Conservation (phyloP, 2,797 vertebrate genomes). For the Coilia nasus region DNA sequence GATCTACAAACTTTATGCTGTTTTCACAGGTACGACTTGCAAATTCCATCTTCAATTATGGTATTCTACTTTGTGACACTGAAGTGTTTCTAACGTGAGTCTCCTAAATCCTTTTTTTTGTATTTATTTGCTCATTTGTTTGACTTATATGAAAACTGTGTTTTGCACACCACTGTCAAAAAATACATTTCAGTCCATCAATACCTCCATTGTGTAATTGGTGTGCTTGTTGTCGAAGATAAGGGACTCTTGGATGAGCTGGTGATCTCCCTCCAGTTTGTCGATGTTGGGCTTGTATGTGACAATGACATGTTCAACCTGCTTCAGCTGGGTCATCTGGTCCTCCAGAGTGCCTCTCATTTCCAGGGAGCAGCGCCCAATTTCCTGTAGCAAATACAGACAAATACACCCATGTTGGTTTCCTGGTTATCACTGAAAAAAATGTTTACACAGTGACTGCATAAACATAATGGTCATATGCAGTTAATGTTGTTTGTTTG, state of each 20-base stretch:
- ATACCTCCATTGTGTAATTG: conserved; percentile 98
- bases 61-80: no score
- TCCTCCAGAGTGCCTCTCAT: conserved; percentile 92
- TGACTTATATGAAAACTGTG: no score
- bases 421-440: background rate
- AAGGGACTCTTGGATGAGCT: conserved; percentile 93
- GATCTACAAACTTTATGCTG: background rate
- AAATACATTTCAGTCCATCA: no score
- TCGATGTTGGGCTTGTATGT: conserved; percentile 95
- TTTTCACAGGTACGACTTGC: background rate
- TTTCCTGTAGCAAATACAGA: conserved; percentile 80
- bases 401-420: conserved; percentile 22
- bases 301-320: conserved; percentile 92
- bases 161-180: no score
- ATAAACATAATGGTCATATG: background rate
- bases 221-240: conserved; percentile 99
- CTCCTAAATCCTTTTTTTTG: background rate
- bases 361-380: conserved; percentile 88
- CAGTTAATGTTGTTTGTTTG: background rate
- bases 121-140: no score
- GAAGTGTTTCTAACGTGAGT: no score
- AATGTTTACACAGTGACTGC: background rate
- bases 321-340: conserved; percentile 98
- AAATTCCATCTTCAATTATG: background rate
- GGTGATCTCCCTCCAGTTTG: conserved; percentile 96